These are phyloP conservation scores for Solenopsis fugax DNA, from an alignment of 1,140 invertebrate species.

Conservation along the genomic window DNA sequence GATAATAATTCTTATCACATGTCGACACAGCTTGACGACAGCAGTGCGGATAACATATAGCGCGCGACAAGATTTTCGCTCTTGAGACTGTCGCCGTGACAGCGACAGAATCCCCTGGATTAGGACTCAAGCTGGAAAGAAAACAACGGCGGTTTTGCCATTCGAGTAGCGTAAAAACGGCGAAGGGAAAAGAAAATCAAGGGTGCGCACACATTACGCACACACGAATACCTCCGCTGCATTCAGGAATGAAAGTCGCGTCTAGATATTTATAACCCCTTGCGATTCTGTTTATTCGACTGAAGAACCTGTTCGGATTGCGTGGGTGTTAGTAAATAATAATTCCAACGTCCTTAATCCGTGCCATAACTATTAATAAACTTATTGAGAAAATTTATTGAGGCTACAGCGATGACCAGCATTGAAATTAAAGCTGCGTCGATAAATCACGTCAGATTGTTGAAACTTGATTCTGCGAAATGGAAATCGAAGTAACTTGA, in stretches of 20 bases:
- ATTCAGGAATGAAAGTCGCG: neutral
- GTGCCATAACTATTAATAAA: neutral
- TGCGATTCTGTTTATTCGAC: neutral
- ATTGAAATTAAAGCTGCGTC: neutral
- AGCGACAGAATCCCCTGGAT: constrained; percentile 28
- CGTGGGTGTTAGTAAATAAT: neutral
- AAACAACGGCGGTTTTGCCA: constrained; percentile 45
- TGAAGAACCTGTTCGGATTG: neutral
- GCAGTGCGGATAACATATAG: constrained; percentile 16
- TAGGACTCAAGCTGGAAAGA: constrained; percentile 15
- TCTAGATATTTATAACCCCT: neutral
- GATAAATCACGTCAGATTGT: neutral
- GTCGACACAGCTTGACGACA: constrained; percentile 9
- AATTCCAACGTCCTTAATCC: neutral
- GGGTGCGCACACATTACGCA: constrained; percentile 9
- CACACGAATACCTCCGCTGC: neutral
- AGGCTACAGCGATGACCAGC: neutral
- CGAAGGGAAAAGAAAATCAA: constrained; percentile 45
- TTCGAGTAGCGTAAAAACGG: constrained; percentile 41
- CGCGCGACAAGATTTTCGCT: constrained; percentile 28
- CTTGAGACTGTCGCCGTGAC: constrained; percentile 32
- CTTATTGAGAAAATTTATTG: neutral
- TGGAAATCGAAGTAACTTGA: neutral
- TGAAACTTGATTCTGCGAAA: neutral
- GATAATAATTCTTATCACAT: constrained; percentile 10